Base-by-base conservation (phyloP, 2,113 vertebrate genomes). In the Salvelinus namaycush region DNA sequence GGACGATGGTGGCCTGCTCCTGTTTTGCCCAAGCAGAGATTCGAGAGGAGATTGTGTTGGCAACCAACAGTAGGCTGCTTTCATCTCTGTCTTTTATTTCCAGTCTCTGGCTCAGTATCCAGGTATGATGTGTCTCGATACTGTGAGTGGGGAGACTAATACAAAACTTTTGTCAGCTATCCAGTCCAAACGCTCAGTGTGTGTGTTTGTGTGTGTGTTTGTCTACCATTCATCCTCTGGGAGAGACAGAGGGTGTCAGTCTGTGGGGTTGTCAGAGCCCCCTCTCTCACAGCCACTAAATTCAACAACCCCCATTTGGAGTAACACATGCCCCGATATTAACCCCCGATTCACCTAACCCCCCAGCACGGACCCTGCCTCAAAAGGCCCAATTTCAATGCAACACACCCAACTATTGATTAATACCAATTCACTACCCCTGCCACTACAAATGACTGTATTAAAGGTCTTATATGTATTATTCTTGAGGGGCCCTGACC, bases 391-490 rank as follows among this genome's bases (percentile, higher is more conserved):
- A 87, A 90, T 88, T 75, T 83, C 73, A 88, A 86, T 87, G 90
- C 81, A 77, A 85, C 76, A 64, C 68, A 54, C 54, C 76, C 78
- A 4, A 74, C 83, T 87, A 87, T 88, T 87, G 89, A 90, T 91
- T 86, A 88, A 92, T 89, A 84, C 85, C 67, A 72, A 71, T 89
- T 84, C 85, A 78, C 81, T 81, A 79, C 73, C 69, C 85, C 87
- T 87, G 91, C 88, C 88, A 80, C 86, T 90, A 91, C 89, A 93
- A 93, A 93, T 92, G 72, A 93, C 82, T 78, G 85, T 84, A 92
- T 92, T 93, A 93, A 79, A 87, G 81, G 85, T 88, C 89, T 93
- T 93, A 92, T 79, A 83, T 86, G 91, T 89, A 91, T 92, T 90
- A 93, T 86, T 78, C 88, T 86, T 82, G 74, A 69, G 76, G 86